Percentiles rank a stretch among this genome's conserved stretches.
Evolutionary conservation across 1,140 invertebrate species (phyloP).

Genomic region (Drosophila ananassae): DNA sequence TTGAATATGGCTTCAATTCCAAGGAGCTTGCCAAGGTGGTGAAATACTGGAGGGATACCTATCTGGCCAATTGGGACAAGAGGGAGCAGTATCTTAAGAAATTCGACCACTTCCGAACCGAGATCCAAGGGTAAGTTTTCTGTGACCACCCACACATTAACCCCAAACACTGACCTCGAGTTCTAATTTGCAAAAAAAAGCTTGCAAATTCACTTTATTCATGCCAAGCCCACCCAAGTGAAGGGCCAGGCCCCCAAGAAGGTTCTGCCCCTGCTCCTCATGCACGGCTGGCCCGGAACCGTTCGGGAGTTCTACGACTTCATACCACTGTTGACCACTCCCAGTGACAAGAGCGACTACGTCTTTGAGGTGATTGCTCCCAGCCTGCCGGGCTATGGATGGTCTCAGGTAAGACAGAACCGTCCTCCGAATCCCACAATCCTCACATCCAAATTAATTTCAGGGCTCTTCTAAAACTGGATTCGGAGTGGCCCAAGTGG

Average conservation of each 20-base stretch:
- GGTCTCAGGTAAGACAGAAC: conserved; percentile 87
- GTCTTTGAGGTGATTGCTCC: conserved; percentile 92
- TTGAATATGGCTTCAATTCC: conserved; percentile 91
- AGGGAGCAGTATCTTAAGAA: conserved; percentile 88
- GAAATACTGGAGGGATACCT: conserved; percentile 90
- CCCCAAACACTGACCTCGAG: conserved; percentile 11
- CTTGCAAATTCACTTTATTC: conserved; percentile 91
- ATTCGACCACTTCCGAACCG: conserved; percentile 90
- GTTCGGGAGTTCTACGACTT: conserved; percentile 94
- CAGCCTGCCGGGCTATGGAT: conserved; percentile 94
- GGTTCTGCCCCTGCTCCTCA: conserved; percentile 89
- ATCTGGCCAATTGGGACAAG: conserved; percentile 88
- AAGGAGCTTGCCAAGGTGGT: conserved; percentile 88
- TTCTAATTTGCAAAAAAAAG: conserved; percentile 73
- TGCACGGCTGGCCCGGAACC: conserved; percentile 97
- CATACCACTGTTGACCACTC: conserved; percentile 88
- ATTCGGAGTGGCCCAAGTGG: conserved; percentile 87
- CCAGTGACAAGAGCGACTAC: conserved; percentile 86
- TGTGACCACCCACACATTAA: conserved; percentile 1
- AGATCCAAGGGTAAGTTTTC: conserved; percentile 86
- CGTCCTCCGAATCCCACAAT: neutral
- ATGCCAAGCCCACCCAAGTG: conserved; percentile 85
- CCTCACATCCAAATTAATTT: neutral
- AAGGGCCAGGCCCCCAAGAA: conserved; percentile 75
- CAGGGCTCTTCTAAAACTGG: conserved; percentile 87